Evolutionary conservation across 2,797 vertebrate species (phyloP).

Genomic region (Melanotaenia boesemani): DNA sequence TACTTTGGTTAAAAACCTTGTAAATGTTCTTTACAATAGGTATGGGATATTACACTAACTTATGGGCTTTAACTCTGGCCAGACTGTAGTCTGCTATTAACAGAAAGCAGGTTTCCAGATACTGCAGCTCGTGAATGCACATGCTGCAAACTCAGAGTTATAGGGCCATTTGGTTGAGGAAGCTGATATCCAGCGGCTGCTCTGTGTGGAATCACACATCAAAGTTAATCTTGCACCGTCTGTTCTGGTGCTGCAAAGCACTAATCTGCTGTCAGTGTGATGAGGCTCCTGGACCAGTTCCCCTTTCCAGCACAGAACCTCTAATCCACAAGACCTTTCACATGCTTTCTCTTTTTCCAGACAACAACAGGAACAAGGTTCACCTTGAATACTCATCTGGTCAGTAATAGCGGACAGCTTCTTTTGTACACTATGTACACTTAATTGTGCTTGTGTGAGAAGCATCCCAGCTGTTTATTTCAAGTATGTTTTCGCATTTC

Average conservation of each 20-base stretch:
- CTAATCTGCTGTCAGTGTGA: conserved; percentile 84
- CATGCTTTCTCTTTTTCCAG: conserved; percentile 42
- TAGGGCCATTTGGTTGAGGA: conserved; percentile 71
- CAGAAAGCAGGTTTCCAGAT: conserved; percentile 56
- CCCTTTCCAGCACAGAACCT: conserved; percentile 60
- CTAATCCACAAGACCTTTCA: conserved; percentile 70
- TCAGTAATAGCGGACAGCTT: conserved; percentile 22
- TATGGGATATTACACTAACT: conserved; percentile 9
- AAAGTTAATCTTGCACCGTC: conserved; percentile 83
- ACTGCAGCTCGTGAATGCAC: conserved; percentile 54
- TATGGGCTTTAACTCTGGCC: not conserved
- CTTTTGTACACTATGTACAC: conserved; percentile 4
- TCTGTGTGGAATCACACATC: conserved; percentile 80
- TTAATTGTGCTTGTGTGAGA: not conserved
- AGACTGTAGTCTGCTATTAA: conserved; percentile 8
- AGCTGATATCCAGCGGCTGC: conserved; percentile 78
- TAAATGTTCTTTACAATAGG: conserved; percentile 4
- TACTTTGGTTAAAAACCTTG: conserved; percentile 8
- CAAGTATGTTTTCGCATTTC: not conserved
- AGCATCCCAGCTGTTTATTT: not conserved
- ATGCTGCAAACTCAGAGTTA: conserved; percentile 64
- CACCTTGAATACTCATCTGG: conserved; percentile 37
- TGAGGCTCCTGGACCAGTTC: conserved; percentile 78
- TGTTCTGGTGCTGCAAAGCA: conserved; percentile 70
- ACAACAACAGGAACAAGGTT: conserved; percentile 64